These are phyloP conservation scores for Odobenus rosmarus DNA, from an alignment of 2,113 vertebrate genomes.

Conservation along the genomic window DNA sequence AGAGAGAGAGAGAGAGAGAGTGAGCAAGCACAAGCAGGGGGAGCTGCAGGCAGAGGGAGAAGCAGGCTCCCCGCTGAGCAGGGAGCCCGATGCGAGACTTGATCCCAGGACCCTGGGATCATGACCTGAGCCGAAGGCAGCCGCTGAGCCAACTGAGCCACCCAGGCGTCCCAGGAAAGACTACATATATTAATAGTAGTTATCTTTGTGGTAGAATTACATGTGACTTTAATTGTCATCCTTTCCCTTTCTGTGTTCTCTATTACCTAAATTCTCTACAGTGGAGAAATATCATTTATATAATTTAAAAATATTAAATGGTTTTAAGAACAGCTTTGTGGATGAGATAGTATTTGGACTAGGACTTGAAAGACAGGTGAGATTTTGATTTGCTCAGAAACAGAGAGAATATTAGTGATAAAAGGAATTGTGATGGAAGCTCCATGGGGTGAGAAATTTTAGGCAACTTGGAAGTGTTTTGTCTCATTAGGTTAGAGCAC, in stretches of 20 bases:
- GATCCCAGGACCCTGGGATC: too few relatives aligned
- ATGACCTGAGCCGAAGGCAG: too few relatives aligned
- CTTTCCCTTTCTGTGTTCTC: constrained; percentile 12
- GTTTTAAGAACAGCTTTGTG: not conserved
- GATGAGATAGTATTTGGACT: constrained; percentile 24
- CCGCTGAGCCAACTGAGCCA: too few relatives aligned
- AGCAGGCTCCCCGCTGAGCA: too few relatives aligned
- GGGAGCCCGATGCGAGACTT: too few relatives aligned
- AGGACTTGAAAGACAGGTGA: not conserved
- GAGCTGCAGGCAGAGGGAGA: too few relatives aligned
- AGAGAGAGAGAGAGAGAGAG: too few relatives aligned
- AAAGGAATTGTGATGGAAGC: not conserved
- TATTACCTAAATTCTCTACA: constrained; percentile 29
- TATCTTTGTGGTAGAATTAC: not conserved
- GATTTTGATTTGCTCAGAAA: constrained; percentile 27
- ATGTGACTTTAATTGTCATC: not conserved
- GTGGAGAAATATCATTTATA: not conserved
- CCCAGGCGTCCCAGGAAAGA: not conserved
- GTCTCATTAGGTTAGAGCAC: not conserved
- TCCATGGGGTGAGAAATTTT: not conserved
- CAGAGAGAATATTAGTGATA: not conserved
- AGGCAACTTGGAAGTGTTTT: not conserved
- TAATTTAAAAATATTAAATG: not conserved
- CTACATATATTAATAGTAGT: not conserved
- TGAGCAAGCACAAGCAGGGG: too few relatives aligned